Percentiles rank a stretch among this genome's conserved stretches.
These are phyloP conservation scores for Pissodes strobi DNA, from an alignment of 1,140 invertebrate species.

Conservation along the genomic window DNA sequence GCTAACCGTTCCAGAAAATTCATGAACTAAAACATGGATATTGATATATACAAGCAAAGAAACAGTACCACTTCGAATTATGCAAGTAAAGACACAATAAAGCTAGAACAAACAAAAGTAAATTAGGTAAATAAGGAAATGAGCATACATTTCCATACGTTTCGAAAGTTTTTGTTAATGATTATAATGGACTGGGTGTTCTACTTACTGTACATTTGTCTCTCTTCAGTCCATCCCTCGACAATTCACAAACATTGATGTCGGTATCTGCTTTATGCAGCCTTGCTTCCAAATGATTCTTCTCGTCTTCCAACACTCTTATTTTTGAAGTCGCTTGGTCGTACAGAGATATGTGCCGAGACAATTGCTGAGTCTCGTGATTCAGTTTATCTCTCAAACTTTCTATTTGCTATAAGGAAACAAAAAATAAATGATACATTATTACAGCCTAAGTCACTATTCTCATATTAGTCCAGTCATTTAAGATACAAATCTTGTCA, in stretches of 20 bases:
- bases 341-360: constrained; percentile 66
- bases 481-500: too few species aligned
- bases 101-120: too few species aligned
- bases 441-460: too few species aligned
- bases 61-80: not conserved
- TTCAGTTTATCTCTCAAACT: constrained; percentile 69
- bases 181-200: not conserved
- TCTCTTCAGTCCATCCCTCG: constrained; percentile 67
- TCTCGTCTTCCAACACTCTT: constrained; percentile 70
- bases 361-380: constrained; percentile 65
- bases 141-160: too few species aligned
- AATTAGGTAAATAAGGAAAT: too few species aligned
- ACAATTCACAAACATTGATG: constrained; percentile 65
- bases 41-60: not conserved
- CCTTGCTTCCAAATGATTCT: constrained; percentile 66
- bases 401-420: constrained; percentile 72
- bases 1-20: constrained; percentile 74
- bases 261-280: constrained; percentile 75
- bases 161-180: not conserved
- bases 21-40: constrained; percentile 63
- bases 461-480: too few species aligned
- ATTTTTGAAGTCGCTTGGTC: constrained; percentile 66
- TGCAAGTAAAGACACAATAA: too few species aligned
- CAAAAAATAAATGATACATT: too few species aligned
- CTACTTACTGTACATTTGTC: constrained; percentile 67